Evolutionary conservation across 2,797 vertebrate species (phyloP), one percentile per base, ranked within the genome.

Genomic region (Gobio occitaniae): DNA sequence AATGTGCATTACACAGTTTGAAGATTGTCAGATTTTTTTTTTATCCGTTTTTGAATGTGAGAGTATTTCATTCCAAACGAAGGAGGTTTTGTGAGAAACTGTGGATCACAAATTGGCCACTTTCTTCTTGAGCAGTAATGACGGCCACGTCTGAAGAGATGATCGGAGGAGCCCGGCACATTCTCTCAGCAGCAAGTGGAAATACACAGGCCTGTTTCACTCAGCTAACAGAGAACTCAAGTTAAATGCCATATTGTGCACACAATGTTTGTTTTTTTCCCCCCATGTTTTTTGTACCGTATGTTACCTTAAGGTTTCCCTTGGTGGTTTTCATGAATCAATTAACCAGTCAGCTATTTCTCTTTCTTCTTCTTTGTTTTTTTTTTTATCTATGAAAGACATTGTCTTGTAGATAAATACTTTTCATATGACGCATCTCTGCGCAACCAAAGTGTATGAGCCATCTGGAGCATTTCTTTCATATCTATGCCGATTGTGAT

Each of bases 361-460:
- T 25, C 52, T 50, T 29, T 61, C 41, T 90, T 87, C 25, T 87
- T 91, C 6, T 1, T 87, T 84, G 89, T 87, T 54, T 86, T 87
- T 84, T 89, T 54, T 86, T 90, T 89, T 80, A 91, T 91, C 29
- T 70, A 50, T 38, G 52, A 86, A 82, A 82, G 88, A 90, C 89
- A 72, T 66, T 47, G 85, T 92, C 87, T 89, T 89, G 92, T 90
- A 89, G 94, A 93, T 95, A 93, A 93, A 94, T 92, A 92, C 74
- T 91, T 94, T 95, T 95, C 90, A 92, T 93, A 93, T 94, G 92
- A 79, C 92, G 93, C 93, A 92, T 93, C 91, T 94, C 90, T 93
- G 93, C 92, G 92, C 95, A 95, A 96, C 95, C 95, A 96, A 96
- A 96, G 95, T 95, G 92, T 93, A 78, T 90, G 92, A 94, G 85